A percentile compares a stretch with the other conserved stretches of the same genome.
Conservation (phyloP, 2,113 vertebrate genomes). For the Stomatorhinus ivindoensis region DNA sequence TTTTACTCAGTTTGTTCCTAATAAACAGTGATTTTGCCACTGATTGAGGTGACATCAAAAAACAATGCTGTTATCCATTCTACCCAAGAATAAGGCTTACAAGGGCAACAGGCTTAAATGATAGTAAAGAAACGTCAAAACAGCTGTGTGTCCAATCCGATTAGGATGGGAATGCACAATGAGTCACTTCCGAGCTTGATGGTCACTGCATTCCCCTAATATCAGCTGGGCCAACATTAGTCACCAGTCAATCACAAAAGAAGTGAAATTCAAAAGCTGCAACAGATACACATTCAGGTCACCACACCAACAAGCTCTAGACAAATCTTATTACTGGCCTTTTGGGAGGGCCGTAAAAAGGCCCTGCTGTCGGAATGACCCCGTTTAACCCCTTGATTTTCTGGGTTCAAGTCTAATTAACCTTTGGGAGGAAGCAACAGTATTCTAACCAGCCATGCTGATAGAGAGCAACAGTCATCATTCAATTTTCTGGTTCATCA, state of each 20-base stretch:
- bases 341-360: slow-evolving; percentile 75
- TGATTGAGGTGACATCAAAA: not conserved
- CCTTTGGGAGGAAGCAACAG: slow-evolving; percentile 76
- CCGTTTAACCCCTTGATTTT: slow-evolving; percentile 92
- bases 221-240: slow-evolving; percentile 42
- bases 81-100: not conserved
- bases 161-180: not conserved
- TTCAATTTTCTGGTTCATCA: slow-evolving; percentile 96
- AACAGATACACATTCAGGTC: slow-evolving; percentile 49
- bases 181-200: not conserved
- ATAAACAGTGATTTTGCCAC: not conserved
- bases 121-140: not conserved
- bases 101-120: not conserved
- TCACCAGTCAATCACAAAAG: slow-evolving; percentile 48
- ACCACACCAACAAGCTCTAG: slow-evolving; percentile 61
- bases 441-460: slow-evolving; percentile 80
- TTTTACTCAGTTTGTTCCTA: not conserved
- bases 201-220: slow-evolving; percentile 27
- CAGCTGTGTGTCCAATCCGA: not conserved
- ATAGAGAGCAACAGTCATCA: slow-evolving; percentile 84
- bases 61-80: not conserved
- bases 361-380: slow-evolving; percentile 88
- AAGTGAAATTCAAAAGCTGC: slow-evolving; percentile 21
- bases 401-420: slow-evolving; percentile 99
- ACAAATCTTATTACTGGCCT: slow-evolving; percentile 83